These are phyloP conservation scores for Drosophila macrospina DNA, from an alignment of 2,888 invertebrate genomes.

Conservation along the genomic window DNA sequence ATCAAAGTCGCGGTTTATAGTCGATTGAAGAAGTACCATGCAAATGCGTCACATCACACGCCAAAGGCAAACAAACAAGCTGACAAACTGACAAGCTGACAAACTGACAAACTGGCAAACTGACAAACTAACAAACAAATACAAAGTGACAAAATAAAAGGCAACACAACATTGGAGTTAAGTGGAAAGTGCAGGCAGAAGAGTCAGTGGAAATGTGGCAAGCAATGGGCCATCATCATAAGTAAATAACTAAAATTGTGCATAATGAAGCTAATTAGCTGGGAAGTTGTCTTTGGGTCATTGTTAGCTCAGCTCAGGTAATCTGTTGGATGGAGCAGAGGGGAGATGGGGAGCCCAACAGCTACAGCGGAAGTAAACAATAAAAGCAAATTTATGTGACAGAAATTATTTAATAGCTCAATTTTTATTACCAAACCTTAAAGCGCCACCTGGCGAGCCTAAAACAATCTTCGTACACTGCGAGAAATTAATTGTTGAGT, in stretches of 20 bases:
- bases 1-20: slow-evolving; percentile 60
- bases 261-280: slow-evolving; percentile 79
- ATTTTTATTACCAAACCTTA: slow-evolving; percentile 55
- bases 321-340: too few species aligned
- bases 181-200: slow-evolving; percentile 48
- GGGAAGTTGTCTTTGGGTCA: slow-evolving; percentile 58
- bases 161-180: slow-evolving; percentile 22
- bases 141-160: slow-evolving; percentile 49
- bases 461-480: slow-evolving; percentile 27
- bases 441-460: slow-evolving; percentile 59
- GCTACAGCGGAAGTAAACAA: slow-evolving; percentile 74
- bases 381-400: slow-evolving; percentile 81
- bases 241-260: slow-evolving; percentile 78
- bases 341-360: slow-evolving; percentile 8
- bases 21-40: slow-evolving; percentile 12
- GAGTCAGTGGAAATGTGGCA: slow-evolving; percentile 36
- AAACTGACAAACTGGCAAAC: slow-evolving; percentile 43
- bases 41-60: slow-evolving; percentile 55
- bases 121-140: slow-evolving; percentile 39
- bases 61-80: slow-evolving; percentile 29
- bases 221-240: slow-evolving; percentile 44
- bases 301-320: slow-evolving; percentile 41
- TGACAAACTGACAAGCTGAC: slow-evolving; percentile 25
- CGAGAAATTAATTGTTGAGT: background rate
- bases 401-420: slow-evolving; percentile 82